Evolutionary conservation across 2,888 invertebrate species (phyloP), one percentile per base, ranked within the genome.

Genomic region (Cosmorhoe ocellata): DNA sequence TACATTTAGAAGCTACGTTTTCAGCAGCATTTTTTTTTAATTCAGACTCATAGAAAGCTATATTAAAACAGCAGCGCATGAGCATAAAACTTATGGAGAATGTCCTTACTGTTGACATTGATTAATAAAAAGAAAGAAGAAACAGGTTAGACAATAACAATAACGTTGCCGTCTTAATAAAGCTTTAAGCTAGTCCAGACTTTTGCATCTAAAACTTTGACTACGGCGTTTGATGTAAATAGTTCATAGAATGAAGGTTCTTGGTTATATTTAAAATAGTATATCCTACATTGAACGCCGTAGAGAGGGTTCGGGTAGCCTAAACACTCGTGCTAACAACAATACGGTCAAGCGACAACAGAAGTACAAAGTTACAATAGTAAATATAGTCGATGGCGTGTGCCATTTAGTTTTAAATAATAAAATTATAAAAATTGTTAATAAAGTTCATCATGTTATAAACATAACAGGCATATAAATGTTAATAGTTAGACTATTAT

Each of bases 401-500:
- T 84, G 90, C 90, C 90, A 90, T 81, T 79, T 24, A 39, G 31
- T 39, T 78, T 64, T 73, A 74, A 64, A 63, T 77, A 64, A 63
- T 77, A 71, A 64, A 76, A 71, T 71, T 71, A 67, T 71, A 77
- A 69, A 76, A 74, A 64, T 11, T 82, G 87, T 88, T 89, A 89
- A 88, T 87, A 86, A 81, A 87, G 84, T 81, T 87, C 82, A 87
- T 89, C 74, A 71, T 88, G 90, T 90, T 90, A 90, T 89, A 88
- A 88, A 90, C 90, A 88, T 89, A 90, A 90, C 90, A 90, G 90
- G 90, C 90, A 90, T 84, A 88, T 86, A 88, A 80, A 74, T 88
- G 89, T 90, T 90, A 89, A 89, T 89, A 89, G 89, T 90, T 90
- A 90, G 90, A 89, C 89, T 89, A 89, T 90, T 86, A 88, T 87